A percentile compares a stretch with the other conserved stretches of the same genome.
These are phyloP conservation scores for Eristalis pertinax DNA, from an alignment of 2,888 invertebrate species.

Conservation along the genomic window DNA sequence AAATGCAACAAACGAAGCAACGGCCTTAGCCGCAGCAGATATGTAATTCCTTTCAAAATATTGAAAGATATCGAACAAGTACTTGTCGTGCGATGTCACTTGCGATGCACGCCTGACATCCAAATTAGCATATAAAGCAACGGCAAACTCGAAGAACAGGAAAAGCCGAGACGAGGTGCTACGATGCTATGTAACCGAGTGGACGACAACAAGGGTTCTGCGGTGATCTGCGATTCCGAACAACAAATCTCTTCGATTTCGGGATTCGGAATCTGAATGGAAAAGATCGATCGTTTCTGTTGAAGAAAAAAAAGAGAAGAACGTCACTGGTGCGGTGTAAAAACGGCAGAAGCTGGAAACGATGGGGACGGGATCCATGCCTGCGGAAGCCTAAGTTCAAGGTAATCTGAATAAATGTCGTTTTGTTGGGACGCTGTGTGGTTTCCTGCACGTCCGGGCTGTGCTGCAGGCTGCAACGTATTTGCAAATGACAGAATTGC, in stretches of 20 bases:
- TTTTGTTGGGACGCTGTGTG: constrained; percentile 18
- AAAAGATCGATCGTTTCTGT: constrained; percentile 60
- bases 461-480: constrained; percentile 21
- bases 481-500: constrained; percentile 70
- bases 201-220: constrained; percentile 43
- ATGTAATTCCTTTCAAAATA: constrained; percentile 65
- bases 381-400: constrained; percentile 44
- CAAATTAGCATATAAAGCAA: constrained; percentile 69
- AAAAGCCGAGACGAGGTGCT: constrained; percentile 11
- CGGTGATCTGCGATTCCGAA: constrained; percentile 22
- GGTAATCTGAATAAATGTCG: constrained; percentile 59
- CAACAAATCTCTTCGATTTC: constrained; percentile 62
- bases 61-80: constrained; percentile 69
- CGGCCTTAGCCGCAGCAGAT: constrained; percentile 13
- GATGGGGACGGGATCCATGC: background rate
- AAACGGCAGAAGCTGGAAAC: background rate
- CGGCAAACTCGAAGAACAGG: constrained; percentile 26
- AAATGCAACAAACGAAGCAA: constrained; percentile 48
- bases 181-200: constrained; percentile 27
- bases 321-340: constrained; percentile 34
- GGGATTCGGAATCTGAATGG: constrained; percentile 53
- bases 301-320: constrained; percentile 13
- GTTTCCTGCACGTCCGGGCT: constrained; percentile 24
- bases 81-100: constrained; percentile 65
- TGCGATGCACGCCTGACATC: constrained; percentile 66